Conservation (phyloP, 53 echinoderm and acorn worm genomes). For the Paracentrotus lividus region DNA sequence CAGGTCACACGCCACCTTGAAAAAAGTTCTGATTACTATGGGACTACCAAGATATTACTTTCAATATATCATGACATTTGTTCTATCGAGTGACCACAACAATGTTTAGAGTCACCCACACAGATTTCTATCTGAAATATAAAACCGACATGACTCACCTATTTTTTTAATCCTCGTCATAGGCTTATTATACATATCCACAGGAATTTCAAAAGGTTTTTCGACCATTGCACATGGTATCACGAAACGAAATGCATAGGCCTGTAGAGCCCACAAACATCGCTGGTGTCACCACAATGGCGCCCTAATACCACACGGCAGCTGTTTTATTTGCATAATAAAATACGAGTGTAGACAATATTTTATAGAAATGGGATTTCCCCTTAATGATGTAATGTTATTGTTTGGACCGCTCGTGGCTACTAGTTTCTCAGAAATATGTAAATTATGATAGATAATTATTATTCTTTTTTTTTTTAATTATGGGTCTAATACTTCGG, state of each 20-base stretch:
- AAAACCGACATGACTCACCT: background rate
- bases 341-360: background rate
- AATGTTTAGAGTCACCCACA: background rate
- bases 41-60: too few relatives aligned
- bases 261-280: background rate
- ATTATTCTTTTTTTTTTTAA: too few relatives aligned
- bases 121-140: background rate
- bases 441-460: too few relatives aligned
- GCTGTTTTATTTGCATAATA: background rate
- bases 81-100: background rate
- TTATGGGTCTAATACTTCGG: too few relatives aligned
- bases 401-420: background rate
- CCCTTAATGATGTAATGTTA: background rate
- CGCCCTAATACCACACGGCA: background rate
- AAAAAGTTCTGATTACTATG: too few relatives aligned
- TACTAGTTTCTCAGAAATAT: too few relatives aligned
- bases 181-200: too few relatives aligned
- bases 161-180: background rate
- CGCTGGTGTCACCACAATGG: background rate
- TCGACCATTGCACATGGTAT: background rate
- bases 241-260: background rate
- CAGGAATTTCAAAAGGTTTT: background rate
- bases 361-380: background rate
- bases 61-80: too few relatives aligned
- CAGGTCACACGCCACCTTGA: too few relatives aligned